Evolutionary conservation across 2,888 invertebrate species (phyloP).

Genomic region (Limnephilus auricula): DNA sequence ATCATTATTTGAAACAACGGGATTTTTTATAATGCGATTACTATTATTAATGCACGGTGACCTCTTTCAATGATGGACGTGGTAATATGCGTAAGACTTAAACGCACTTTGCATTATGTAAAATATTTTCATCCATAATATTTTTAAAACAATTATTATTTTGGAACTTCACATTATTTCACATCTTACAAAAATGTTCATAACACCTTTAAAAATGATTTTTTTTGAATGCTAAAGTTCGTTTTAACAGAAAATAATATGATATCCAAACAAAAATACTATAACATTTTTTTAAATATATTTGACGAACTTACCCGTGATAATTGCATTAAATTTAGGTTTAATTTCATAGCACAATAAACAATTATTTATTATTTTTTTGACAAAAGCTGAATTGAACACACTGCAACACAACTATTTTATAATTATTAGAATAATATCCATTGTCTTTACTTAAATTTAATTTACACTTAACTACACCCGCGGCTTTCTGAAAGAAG

Average conservation of each 20-base stretch:
- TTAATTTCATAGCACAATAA: slow-evolving; percentile 54
- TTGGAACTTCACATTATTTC: background rate
- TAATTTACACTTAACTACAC: slow-evolving; percentile 47
- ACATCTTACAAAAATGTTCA: background rate
- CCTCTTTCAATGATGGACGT: slow-evolving; percentile 38
- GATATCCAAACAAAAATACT: background rate
- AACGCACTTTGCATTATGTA: background rate
- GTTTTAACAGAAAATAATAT: background rate
- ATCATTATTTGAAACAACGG: slow-evolving; percentile 58
- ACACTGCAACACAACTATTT: slow-evolving; percentile 12
- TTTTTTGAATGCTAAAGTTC: background rate
- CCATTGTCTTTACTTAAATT: slow-evolving; percentile 35
- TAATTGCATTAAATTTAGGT: slow-evolving; percentile 55
- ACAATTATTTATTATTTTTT: slow-evolving; percentile 47
- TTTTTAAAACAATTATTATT: background rate
- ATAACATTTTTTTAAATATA: background rate
- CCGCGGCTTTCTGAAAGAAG: slow-evolving; percentile 7
- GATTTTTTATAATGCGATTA: slow-evolving; percentile 51
- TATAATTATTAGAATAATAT: background rate
- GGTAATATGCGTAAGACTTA: background rate
- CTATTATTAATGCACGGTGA: slow-evolving; percentile 52
- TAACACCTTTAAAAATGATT: background rate
- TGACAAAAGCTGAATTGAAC: background rate
- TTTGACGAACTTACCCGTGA: slow-evolving; percentile 58
- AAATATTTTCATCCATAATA: background rate